These are phyloP conservation scores for Torymus aiolomorphi DNA, from an alignment of 2,888 invertebrate species.

Conservation along the genomic window DNA sequence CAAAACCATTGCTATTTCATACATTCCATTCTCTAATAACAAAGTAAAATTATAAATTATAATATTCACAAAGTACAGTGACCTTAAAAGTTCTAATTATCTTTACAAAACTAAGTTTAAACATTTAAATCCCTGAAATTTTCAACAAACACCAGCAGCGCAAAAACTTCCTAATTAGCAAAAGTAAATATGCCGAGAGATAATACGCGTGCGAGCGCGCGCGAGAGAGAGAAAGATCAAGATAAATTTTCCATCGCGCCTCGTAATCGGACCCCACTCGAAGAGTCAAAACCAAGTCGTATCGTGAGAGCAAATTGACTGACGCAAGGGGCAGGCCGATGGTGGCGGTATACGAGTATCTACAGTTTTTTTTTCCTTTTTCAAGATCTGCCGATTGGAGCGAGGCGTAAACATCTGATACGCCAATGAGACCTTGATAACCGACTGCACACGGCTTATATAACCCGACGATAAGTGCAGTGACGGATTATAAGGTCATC, in stretches of 20 bases:
- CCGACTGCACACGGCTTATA: conserved; percentile 1
- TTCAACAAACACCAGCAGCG: not conserved
- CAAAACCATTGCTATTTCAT: too few relatives aligned
- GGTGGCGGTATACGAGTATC: conserved; percentile 1
- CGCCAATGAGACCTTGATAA: conserved; percentile 22
- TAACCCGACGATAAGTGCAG: conserved; percentile 15
- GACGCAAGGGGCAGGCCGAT: conserved; percentile 12
- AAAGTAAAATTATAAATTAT: too few relatives aligned
- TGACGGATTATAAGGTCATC: too few relatives aligned
- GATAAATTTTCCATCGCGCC: conserved; percentile 36
- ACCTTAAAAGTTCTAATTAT: too few relatives aligned
- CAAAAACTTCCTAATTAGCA: conserved; percentile 2
- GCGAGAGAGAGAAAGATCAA: conserved; percentile 14
- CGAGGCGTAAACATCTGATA: conserved; percentile 6
- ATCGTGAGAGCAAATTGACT: conserved; percentile 18
- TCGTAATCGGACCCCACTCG: conserved; percentile 50
- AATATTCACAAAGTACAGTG: too few relatives aligned
- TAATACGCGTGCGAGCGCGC: too few relatives aligned
- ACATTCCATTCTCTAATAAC: too few relatives aligned
- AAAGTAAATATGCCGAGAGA: conserved; percentile 3
- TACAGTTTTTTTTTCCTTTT: not conserved
- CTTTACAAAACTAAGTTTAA: too few relatives aligned
- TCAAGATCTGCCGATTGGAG: conserved; percentile 13
- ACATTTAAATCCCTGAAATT: too few relatives aligned
- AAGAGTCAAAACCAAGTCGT: conserved; percentile 10